Percentiles rank a stretch among this genome's conserved stretches.
These are phyloP conservation scores for Oreochromis niloticus DNA, from an alignment of 2,113 vertebrate genomes.

Conservation along the genomic window DNA sequence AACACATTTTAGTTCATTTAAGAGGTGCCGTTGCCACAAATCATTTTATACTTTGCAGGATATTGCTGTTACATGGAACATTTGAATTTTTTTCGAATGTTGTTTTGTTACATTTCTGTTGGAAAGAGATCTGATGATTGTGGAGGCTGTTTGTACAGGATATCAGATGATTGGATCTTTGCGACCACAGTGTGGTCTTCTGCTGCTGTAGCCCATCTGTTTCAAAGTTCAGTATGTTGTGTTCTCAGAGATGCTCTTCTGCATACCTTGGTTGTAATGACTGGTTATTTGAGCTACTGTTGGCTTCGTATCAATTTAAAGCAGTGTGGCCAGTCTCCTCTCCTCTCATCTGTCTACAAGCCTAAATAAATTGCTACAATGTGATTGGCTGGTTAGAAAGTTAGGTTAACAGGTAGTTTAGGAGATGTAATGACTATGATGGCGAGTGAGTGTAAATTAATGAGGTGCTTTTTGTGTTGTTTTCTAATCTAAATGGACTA, in stretches of 20 bases:
- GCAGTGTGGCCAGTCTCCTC: neutral
- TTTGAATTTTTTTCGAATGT: fast-evolving
- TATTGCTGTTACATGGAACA: neutral
- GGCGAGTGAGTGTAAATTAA: neutral
- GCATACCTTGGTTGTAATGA: neutral
- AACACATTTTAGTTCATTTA: neutral
- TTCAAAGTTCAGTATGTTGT: neutral
- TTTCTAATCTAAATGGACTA: neutral
- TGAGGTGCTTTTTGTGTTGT: neutral
- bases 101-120: neutral
- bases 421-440: neutral
- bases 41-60: neutral
- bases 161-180: neutral
- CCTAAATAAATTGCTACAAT: neutral
- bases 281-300: neutral
- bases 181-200: neutral
- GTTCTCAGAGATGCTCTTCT: neutral
- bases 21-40: fast-evolving
- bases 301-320: neutral
- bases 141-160: neutral
- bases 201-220: neutral
- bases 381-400: neutral
- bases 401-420: neutral
- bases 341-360: neutral
- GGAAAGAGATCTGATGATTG: neutral